These are phyloP conservation scores for Laticauda colubrina DNA, from an alignment of 2,113 vertebrate species.

Conservation along the genomic window DNA sequence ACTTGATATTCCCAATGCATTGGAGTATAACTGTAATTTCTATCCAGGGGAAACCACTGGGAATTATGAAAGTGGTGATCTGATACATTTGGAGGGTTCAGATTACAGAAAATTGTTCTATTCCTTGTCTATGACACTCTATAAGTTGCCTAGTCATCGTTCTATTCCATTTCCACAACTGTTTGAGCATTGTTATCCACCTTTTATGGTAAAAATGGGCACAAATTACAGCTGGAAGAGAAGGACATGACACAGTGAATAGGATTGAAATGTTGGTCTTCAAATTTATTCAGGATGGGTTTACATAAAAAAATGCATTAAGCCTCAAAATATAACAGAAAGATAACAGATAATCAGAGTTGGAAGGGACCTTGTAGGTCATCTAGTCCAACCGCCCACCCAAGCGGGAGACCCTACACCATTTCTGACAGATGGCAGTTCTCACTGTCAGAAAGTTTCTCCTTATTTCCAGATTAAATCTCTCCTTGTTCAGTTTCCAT, in stretches of 20 bases:
- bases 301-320: not conserved
- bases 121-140: not conserved
- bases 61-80: not conserved
- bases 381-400: no score
- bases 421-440: no score
- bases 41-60: not conserved
- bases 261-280: not conserved
- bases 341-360: no score
- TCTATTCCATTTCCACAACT: not conserved
- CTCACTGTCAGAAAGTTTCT: no score
- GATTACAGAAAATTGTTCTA: not conserved
- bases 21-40: not conserved
- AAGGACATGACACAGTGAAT: not conserved
- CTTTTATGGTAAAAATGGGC: not conserved
- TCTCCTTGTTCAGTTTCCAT: no score
- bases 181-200: not conserved
- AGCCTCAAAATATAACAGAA: not conserved
- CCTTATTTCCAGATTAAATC: no score
- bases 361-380: no score
- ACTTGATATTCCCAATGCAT: not conserved
- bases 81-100: not conserved
- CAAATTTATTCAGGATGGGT: not conserved
- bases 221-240: not conserved
- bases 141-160: not conserved
- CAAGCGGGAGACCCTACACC: no score